Percentiles rank a stretch among this genome's conserved stretches.
These are phyloP conservation scores for Ceuthmochares aereus DNA, from an alignment of 2,113 vertebrate species.

Conservation along the genomic window DNA sequence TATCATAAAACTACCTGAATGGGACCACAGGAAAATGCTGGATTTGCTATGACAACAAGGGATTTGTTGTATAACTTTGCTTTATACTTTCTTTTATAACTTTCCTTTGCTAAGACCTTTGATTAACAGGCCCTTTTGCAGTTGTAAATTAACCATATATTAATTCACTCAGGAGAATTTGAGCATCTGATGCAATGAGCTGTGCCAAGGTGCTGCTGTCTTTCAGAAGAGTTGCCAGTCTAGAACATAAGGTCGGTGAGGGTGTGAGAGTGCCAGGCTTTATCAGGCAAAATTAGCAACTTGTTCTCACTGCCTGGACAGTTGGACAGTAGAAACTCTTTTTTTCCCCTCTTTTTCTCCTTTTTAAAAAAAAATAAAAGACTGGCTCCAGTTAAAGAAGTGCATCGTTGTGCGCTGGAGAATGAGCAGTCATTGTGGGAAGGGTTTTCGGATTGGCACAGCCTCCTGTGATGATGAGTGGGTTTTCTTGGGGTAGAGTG, in stretches of 20 bases:
- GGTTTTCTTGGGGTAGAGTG: background rate
- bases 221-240: background rate
- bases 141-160: background rate
- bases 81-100: background rate
- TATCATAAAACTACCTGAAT: background rate
- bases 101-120: background rate
- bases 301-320: background rate
- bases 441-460: background rate
- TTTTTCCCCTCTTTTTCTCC: too few species aligned
- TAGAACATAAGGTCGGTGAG: background rate
- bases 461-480: background rate
- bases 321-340: background rate
- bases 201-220: background rate
- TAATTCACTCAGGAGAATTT: background rate
- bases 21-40: background rate
- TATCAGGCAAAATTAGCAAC: background rate
- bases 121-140: background rate
- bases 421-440: background rate
- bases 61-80: background rate
- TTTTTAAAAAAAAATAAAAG: background rate
- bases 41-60: background rate
- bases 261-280: background rate
- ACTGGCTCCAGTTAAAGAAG: background rate
- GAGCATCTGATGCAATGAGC: background rate
- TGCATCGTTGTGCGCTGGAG: background rate